These are phyloP conservation scores for Chloropsis hardwickii DNA, from an alignment of 2,113 vertebrate genomes.

Conservation along the genomic window DNA sequence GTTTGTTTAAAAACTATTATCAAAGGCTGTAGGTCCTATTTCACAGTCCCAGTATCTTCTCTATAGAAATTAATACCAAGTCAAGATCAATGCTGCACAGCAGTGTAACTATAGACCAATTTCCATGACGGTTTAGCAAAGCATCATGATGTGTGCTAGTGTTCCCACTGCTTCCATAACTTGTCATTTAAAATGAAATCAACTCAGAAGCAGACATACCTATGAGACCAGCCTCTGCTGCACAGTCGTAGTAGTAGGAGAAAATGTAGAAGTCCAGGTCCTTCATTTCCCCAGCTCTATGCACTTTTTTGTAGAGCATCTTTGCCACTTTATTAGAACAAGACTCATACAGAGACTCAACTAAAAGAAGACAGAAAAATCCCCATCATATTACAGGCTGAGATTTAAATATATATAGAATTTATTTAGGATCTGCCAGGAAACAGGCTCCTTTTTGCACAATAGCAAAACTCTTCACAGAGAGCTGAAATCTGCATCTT, in stretches of 20 bases:
- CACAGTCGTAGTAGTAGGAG: conserved; percentile 91
- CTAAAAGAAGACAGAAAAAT: conserved; percentile 43
- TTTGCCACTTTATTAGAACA: conserved; percentile 82
- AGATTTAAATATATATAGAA: neutral
- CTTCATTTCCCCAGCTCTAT: conserved; percentile 71
- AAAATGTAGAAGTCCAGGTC: conserved; percentile 87
- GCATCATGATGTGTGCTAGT: rapidly evolving
- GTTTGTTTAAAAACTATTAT: neutral
- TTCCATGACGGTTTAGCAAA: neutral
- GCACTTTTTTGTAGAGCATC: conserved; percentile 80
- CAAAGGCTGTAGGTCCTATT: neutral
- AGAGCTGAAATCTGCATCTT: neutral
- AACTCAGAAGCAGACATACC: conserved; percentile 67
- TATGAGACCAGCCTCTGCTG: conserved; percentile 81
- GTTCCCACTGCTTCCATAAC: neutral
- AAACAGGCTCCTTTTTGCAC: neutral
- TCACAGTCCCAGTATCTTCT: neutral
- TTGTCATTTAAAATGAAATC: neutral
- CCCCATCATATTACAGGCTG: neutral
- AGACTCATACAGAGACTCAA: conserved; percentile 76
- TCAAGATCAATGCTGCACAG: neutral
- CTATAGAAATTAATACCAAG: neutral
- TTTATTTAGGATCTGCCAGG: neutral
- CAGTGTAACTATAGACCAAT: neutral
- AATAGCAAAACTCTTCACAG: neutral